Conservation (phyloP, 64 coral and sea anemone genomes). For the Astreopora myriophthalma region DNA sequence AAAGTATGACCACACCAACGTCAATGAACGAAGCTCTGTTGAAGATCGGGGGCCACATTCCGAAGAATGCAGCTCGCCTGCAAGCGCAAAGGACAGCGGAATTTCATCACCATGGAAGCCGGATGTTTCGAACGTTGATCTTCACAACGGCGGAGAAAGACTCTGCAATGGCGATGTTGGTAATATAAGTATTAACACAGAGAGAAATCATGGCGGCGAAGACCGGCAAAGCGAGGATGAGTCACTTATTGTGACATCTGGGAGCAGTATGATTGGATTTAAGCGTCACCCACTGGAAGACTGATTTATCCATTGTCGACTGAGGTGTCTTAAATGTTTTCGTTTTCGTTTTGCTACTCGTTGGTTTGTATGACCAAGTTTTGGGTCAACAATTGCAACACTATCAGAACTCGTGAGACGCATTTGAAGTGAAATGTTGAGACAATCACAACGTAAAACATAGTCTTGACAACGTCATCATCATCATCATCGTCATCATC, state of each 20-base stretch:
- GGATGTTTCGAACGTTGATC: slow-evolving; percentile 3
- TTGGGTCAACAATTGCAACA: too few relatives aligned
- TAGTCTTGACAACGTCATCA: too few relatives aligned
- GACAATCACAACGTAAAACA: too few relatives aligned
- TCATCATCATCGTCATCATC: too few relatives aligned
- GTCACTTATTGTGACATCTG: slow-evolving; percentile 54
- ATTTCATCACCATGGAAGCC: slow-evolving; percentile 15
- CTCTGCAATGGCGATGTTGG: slow-evolving; percentile 13
- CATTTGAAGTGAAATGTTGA: too few relatives aligned
- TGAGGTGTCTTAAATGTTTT: neutral
- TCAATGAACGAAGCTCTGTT: neutral
- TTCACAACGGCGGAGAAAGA: slow-evolving; percentile 45
- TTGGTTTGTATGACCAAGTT: too few relatives aligned
- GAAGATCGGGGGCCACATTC: neutral
- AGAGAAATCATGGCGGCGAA: neutral
- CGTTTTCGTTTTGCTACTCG: too few relatives aligned
- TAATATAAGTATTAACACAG: neutral
- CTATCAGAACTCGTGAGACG: too few relatives aligned
- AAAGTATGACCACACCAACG: slow-evolving; percentile 31
- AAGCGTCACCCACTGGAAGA: slow-evolving; percentile 80
- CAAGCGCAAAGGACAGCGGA: slow-evolving; percentile 32
- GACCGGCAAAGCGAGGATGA: slow-evolving; percentile 16
- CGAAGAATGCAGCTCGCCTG: slow-evolving; percentile 15
- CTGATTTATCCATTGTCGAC: neutral
- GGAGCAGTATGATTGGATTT: slow-evolving; percentile 78